A percentile compares a stretch with the other conserved stretches of the same genome.
These are phyloP conservation scores for Prietella phreatophila DNA, from an alignment of 2,113 vertebrate genomes.

Conservation along the genomic window DNA sequence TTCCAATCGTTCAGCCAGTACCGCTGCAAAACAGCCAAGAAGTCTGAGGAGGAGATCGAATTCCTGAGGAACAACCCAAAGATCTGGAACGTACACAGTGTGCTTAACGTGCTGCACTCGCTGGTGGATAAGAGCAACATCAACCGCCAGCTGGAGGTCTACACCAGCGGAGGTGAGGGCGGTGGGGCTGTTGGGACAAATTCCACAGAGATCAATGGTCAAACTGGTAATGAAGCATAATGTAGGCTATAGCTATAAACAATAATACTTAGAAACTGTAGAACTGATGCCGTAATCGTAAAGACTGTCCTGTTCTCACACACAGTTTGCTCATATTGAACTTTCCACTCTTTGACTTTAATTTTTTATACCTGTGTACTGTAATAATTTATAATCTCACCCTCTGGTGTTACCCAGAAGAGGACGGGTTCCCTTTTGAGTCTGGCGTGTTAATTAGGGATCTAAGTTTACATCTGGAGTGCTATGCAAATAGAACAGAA, in stretches of 20 bases:
- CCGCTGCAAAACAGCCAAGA: slow-evolving; percentile 96
- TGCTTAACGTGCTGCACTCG: slow-evolving; percentile 95
- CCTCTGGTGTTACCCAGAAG: neutral
- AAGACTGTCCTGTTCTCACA: neutral
- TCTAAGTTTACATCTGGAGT: neutral
- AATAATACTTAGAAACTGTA: neutral
- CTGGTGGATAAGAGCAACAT: slow-evolving; percentile 99
- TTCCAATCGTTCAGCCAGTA: slow-evolving; percentile 99
- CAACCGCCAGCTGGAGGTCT: slow-evolving; percentile 94
- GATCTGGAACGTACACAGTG: slow-evolving; percentile 98
- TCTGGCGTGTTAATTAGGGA: neutral
- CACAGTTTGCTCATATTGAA: neutral
- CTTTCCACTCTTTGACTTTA: neutral
- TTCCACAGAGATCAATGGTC: neutral
- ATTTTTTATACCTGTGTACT: neutral
- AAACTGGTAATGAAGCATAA: neutral
- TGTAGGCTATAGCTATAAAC: neutral
- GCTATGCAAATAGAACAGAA: neutral
- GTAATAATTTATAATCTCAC: neutral
- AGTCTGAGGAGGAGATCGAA: slow-evolving; percentile 94
- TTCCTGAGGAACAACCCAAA: slow-evolving; percentile 97
- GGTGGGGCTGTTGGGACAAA: neutral
- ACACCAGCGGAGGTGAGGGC: slow-evolving; percentile 91
- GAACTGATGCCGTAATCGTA: neutral
- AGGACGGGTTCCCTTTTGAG: neutral